Evolutionary conservation across 2,888 invertebrate genomes (phyloP).

Genomic region (Steinernema carpocapsae): DNA sequence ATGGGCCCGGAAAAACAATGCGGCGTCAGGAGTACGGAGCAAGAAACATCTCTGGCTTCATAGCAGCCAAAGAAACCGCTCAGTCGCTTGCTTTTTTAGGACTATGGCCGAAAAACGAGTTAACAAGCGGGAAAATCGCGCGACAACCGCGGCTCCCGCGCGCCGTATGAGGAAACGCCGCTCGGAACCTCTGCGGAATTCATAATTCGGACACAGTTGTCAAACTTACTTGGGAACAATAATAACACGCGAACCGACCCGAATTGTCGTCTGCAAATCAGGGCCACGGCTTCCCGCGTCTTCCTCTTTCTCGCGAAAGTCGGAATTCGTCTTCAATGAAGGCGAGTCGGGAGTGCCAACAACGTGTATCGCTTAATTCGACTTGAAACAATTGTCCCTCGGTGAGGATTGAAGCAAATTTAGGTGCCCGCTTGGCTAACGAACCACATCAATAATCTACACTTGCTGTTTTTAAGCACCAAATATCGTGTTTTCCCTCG

Average conservation of each 20-base stretch:
- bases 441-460: slow-evolving; percentile 22
- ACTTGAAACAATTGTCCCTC: slow-evolving; percentile 28
- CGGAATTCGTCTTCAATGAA: neutral
- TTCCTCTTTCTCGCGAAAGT: neutral
- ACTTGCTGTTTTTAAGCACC: neutral
- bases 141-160: neutral
- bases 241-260: neutral
- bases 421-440: neutral
- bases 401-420: slow-evolving; percentile 31
- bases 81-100: neutral
- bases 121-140: slow-evolving; percentile 20
- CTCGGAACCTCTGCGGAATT: neutral
- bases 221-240: neutral
- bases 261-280: too few species aligned
- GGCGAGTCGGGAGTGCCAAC: neutral
- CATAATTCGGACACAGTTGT: neutral
- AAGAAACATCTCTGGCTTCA: slow-evolving; percentile 17
- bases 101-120: slow-evolving; percentile 33
- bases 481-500: too few species aligned
- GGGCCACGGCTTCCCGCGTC: neutral
- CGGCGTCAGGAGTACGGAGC: slow-evolving; percentile 11
- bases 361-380: slow-evolving; percentile 20
- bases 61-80: slow-evolving; percentile 5
- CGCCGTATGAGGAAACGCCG: neutral
- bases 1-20: slow-evolving; percentile 18